Evolutionary conservation across 1,140 invertebrate genomes (phyloP).

Genomic region (Zeugodacus cucurbitae): DNA sequence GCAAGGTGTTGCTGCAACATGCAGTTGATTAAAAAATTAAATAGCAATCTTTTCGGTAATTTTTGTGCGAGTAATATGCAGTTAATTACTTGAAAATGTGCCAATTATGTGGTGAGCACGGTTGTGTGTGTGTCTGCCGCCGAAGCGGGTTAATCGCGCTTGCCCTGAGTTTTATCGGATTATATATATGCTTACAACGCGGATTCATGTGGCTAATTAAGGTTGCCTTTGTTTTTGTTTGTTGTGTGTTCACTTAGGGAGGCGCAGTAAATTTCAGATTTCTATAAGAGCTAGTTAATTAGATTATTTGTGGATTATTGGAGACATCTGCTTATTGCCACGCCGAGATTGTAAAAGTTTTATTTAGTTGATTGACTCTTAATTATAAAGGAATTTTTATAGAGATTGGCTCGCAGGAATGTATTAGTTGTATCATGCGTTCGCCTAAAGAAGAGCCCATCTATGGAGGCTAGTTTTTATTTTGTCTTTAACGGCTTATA

Average conservation of each 20-base stretch:
- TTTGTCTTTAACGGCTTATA: too few species aligned
- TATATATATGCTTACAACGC: not conserved
- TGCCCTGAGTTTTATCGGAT: not conserved
- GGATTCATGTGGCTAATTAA: slow-evolving; percentile 17
- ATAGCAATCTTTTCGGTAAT: not conserved
- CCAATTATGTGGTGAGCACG: not conserved
- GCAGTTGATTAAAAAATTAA: slow-evolving; percentile 34
- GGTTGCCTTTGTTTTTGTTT: not conserved
- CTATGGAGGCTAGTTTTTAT: too few species aligned
- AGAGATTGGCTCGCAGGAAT: not conserved
- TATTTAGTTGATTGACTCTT: not conserved
- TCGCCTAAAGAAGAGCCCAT: too few species aligned
- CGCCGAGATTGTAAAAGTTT: not conserved
- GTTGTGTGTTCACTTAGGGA: not conserved
- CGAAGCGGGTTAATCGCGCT: not conserved
- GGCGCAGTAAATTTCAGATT: not conserved
- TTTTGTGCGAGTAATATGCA: not conserved
- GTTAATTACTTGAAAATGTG: slow-evolving; percentile 32
- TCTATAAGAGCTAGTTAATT: not conserved
- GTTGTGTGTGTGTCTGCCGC: not conserved
- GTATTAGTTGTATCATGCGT: too few species aligned
- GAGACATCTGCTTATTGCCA: not conserved
- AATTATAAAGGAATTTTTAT: not conserved
- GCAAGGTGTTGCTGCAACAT: slow-evolving; percentile 35
- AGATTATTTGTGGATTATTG: not conserved